Conservation (phyloP, 2,113 vertebrate genomes). For the Semnornis frantzii region DNA sequence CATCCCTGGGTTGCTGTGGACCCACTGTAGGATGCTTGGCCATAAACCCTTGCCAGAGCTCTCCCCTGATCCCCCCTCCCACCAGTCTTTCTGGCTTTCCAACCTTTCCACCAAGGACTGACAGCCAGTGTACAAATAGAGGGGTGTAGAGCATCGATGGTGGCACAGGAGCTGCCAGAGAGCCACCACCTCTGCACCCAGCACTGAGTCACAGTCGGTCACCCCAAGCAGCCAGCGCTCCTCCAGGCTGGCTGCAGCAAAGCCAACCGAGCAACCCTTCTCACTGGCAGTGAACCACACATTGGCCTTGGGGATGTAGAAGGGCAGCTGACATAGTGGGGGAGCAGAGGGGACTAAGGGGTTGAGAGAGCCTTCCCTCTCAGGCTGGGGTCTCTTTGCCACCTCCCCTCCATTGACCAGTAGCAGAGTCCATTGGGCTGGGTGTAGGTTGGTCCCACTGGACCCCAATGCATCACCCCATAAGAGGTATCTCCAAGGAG, state of each 20-base stretch:
- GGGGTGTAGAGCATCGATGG: not conserved
- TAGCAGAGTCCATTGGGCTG: not conserved
- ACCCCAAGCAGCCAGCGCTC: not conserved
- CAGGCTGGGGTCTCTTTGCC: too few species aligned
- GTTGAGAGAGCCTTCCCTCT: not conserved
- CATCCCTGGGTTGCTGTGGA: not conserved
- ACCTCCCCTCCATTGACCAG: not conserved
- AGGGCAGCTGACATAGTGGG: accelerated
- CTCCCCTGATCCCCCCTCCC: accelerated
- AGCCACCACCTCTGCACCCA: not conserved
- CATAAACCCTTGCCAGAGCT: accelerated
- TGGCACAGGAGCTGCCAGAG: accelerated
- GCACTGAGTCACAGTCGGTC: not conserved
- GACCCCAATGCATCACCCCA: accelerated
- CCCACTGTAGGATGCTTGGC: not conserved
- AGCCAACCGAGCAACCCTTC: accelerated
- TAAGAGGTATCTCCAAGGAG: not conserved
- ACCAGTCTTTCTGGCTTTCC: accelerated
- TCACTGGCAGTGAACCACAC: not conserved
- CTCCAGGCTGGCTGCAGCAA: not conserved
- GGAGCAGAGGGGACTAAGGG: not conserved
- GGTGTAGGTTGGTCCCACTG: accelerated
- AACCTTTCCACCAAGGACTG: not conserved
- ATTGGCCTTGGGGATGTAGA: not conserved
- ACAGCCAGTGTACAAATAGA: not conserved